Evolutionary conservation across 2,888 invertebrate genomes (phyloP).

Genomic region (Pyrochroa serraticornis): DNA sequence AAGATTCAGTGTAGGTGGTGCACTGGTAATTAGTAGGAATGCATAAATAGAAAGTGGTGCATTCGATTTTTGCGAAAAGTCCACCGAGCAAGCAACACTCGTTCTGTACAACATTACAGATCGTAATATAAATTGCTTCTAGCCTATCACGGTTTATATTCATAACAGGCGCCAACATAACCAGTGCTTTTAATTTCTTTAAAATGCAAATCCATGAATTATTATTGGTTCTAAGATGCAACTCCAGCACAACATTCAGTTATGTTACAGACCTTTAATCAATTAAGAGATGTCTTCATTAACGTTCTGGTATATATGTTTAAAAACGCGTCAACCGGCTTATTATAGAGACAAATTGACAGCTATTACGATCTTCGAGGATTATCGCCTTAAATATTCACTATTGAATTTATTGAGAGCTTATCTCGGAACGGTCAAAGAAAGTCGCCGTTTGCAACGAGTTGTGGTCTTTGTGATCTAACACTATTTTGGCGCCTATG

Average conservation of each 20-base stretch:
- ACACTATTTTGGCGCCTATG: slow-evolving; percentile 9
- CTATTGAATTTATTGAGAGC: slow-evolving; percentile 4
- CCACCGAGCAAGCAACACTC: slow-evolving; percentile 6
- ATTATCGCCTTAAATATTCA: slow-evolving; percentile 14
- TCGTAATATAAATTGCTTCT: slow-evolving; percentile 18
- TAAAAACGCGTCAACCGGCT: too few relatives aligned
- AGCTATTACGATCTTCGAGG: slow-evolving; percentile 10
- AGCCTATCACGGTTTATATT: slow-evolving; percentile 18
- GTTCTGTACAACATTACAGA: background rate
- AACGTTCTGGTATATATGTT: background rate
- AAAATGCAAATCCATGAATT: background rate
- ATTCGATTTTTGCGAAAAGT: slow-evolving; percentile 12
- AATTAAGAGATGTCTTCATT: background rate
- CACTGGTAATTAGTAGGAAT: slow-evolving; percentile 51
- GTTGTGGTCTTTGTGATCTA: background rate
- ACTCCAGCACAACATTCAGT: background rate
- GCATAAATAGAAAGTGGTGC: slow-evolving; percentile 52
- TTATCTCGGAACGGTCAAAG: background rate
- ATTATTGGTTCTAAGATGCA: background rate
- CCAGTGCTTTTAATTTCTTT: slow-evolving; percentile 3
- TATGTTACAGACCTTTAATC: background rate
- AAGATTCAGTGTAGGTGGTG: slow-evolving; percentile 49
- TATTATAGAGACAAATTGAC: slow-evolving; percentile 5
- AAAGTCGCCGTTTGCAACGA: background rate
- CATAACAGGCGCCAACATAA: slow-evolving; percentile 17